Base-by-base conservation (phyloP, 2,113 vertebrate genomes). In the Narcine bancroftii region DNA sequence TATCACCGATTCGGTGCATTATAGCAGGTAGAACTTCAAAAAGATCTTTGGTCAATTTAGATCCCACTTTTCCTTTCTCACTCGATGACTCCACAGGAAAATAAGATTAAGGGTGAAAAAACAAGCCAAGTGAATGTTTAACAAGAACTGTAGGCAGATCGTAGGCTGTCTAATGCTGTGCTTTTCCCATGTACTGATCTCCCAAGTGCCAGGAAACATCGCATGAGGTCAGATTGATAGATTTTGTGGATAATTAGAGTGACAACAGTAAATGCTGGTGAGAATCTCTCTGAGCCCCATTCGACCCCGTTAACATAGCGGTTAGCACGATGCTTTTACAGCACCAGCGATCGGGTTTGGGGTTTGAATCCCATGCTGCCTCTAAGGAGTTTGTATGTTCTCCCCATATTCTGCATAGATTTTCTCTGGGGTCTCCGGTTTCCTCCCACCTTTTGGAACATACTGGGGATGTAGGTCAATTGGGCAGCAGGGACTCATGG, bases 11-110 rank as follows among this genome's bases (percentile, higher is more conserved):
- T n/a, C 33, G 26, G 26, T 83, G 79, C 79, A 33, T 24, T 83
- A 3, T 53, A 29, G 45, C 53, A 83, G 45, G 79, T 53, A 47
- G 29, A 83, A 53, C 53, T 77, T 77, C 75, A 77, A 77, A 77
- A 39, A 42, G 42, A 53, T 53, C 47, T 83, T 83, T 53, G 79
- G 79, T 83, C 79, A 83, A 83, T 53, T 83, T 83, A 83, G 33
- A 83, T 83, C 79, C 47, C 29, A 83, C 47, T 83, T 83, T 83
- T 53, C 79, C 29, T 53, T 56, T 29, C 33, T 47, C 26, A 15
- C 79, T 53, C 79, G 45, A 33, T 47, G 17, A 15, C 79, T 53
- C 79, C 79, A 33, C 47, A 15, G 79, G 79, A 47, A 56, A 83
- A 83, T 53, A 83, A 53, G 53, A 83, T 83, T 83, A 24, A 83